These are phyloP conservation scores for Cheilosia soror DNA, from an alignment of 2,888 invertebrate species.

Conservation along the genomic window DNA sequence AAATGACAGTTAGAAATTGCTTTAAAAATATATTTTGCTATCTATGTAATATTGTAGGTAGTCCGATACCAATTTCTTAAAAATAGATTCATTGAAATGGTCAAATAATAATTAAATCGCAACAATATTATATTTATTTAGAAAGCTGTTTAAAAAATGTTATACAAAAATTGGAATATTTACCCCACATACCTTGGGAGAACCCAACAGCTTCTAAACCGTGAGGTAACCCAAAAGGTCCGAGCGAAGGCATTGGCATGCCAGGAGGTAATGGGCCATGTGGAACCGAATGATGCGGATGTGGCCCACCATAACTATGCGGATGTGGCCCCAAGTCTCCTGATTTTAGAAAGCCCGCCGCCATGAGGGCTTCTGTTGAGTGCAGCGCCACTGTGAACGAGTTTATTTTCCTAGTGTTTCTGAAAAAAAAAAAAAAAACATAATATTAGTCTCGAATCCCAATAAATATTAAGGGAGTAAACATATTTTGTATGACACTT, in stretches of 20 bases:
- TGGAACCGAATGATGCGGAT: slow-evolving; percentile 83
- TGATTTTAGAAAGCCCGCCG: slow-evolving; percentile 84
- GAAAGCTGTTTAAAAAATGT: slow-evolving; percentile 14
- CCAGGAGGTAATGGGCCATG: slow-evolving; percentile 84
- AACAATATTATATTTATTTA: slow-evolving; percentile 50
- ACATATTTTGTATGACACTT: not conserved
- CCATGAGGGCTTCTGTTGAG: slow-evolving; percentile 84
- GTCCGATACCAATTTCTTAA: no score
- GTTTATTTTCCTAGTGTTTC: slow-evolving; percentile 77
- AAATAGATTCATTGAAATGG: no score
- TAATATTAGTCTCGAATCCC: slow-evolving; percentile 56
- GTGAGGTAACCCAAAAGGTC: slow-evolving; percentile 84
- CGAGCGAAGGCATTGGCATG: slow-evolving; percentile 84
- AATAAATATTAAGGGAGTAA: not conserved
- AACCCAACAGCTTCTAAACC: slow-evolving; percentile 84
- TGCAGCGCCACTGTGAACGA: slow-evolving; percentile 84
- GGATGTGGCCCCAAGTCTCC: slow-evolving; percentile 83
- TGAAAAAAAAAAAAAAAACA: slow-evolving; percentile 44
- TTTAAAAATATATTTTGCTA: no score
- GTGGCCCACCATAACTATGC: slow-evolving; percentile 84
- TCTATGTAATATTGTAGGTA: no score
- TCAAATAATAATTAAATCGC: slow-evolving; percentile 28
- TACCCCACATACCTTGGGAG: slow-evolving; percentile 85
- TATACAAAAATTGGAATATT: slow-evolving; percentile 80
- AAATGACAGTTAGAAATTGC: no score